Conservation (phyloP, 2,113 vertebrate species). For the Microtus oregoni region DNA sequence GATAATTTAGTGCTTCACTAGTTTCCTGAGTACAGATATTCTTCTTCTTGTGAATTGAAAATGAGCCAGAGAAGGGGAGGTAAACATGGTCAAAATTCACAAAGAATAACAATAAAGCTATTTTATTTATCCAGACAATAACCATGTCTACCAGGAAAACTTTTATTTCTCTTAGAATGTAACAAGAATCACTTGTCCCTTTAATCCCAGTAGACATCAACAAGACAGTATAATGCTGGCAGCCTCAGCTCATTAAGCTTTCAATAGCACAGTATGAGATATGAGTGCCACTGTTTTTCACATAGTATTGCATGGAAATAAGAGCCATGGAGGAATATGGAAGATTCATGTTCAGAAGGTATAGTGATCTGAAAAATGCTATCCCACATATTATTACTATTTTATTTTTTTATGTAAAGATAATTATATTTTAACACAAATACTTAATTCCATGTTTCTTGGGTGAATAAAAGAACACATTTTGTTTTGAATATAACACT, state of each 20-base stretch:
- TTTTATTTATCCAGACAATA: background rate
- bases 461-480: background rate
- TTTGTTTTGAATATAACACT: background rate
- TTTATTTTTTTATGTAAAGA: background rate
- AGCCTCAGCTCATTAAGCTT: background rate
- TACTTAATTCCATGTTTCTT: background rate
- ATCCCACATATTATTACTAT: background rate
- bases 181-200: background rate
- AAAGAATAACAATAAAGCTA: background rate
- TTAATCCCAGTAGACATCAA: background rate
- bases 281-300: background rate
- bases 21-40: background rate
- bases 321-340: background rate
- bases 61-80: background rate
- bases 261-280: background rate
- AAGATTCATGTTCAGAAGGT: background rate
- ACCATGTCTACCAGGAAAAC: background rate
- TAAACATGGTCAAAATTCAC: background rate
- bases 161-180: background rate
- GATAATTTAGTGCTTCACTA: too few species aligned
- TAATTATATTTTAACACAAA: background rate
- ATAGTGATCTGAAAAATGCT: background rate
- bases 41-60: background rate
- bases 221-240: background rate
- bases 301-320: background rate